phyloP scores from a whole-genome alignment of 2,113 vertebrate genomes.

The Hippocampus mohnikei region DNA sequence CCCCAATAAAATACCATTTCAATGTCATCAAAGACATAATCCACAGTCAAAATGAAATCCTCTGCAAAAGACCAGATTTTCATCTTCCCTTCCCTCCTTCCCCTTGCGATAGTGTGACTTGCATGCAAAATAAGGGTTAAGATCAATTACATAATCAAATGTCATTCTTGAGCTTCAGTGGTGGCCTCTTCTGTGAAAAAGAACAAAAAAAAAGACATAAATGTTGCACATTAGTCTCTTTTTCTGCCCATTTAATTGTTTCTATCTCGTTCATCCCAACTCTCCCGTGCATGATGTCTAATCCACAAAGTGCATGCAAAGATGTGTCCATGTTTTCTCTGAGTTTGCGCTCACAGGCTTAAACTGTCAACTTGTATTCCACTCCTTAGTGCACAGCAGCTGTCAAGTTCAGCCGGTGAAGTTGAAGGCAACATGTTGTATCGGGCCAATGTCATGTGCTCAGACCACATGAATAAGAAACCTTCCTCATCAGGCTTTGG shows the following conservation, averaged over 20 bases:
- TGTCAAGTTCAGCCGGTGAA: not conserved
- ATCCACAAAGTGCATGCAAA: not conserved
- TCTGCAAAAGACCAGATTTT: conserved; percentile 1
- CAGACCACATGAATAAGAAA: not conserved
- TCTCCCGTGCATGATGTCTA: not conserved
- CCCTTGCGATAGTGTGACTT: not conserved
- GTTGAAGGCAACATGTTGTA: not conserved
- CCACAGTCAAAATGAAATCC: conserved; percentile 24
- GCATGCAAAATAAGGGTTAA: not conserved
- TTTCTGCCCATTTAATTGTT: not conserved
- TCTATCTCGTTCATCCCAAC: not conserved
- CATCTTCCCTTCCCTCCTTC: not conserved
- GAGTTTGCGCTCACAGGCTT: conserved; percentile 3
- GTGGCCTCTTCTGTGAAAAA: not conserved
- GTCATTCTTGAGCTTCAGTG: not conserved
- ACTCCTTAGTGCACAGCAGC: not conserved
- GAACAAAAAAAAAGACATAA: not conserved
- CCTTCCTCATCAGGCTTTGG: not conserved
- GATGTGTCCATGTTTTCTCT: not conserved
- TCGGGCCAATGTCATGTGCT: not conserved
- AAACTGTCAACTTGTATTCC: conserved; percentile 2
- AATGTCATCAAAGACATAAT: conserved; percentile 36
- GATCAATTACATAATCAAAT: not conserved
- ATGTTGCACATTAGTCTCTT: not conserved
- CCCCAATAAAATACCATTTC: conserved; percentile 34